These are phyloP conservation scores for Nanorana parkeri DNA, from an alignment of 2,113 vertebrate species.

Conservation along the genomic window DNA sequence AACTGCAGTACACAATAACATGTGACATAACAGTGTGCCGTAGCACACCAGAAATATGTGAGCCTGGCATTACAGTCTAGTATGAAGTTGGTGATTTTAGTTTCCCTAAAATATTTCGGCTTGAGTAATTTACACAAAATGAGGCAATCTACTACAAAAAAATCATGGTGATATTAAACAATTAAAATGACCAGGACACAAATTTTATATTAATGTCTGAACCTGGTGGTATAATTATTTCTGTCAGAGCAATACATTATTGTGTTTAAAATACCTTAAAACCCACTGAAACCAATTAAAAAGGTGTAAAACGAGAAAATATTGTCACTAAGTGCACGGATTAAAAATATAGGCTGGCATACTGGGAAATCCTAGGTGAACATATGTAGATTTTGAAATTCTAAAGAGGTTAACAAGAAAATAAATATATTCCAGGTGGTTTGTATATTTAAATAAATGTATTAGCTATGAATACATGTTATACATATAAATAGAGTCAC, in stretches of 20 bases:
- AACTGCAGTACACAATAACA: no score
- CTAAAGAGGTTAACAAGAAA: conserved; percentile 29
- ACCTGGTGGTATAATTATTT: conserved; percentile 39
- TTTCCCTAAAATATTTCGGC: neutral
- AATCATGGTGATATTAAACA: neutral
- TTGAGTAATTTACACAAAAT: neutral
- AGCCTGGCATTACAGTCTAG: neutral
- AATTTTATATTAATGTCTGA: conserved; percentile 39
- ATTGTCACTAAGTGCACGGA: conserved; percentile 40
- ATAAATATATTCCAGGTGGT: conserved; percentile 14
- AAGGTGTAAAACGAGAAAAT: conserved; percentile 42
- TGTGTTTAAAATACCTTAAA: conserved; percentile 34
- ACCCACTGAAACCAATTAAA: conserved; percentile 55
- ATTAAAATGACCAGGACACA: conserved; percentile 50
- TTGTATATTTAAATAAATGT: conserved; percentile 36
- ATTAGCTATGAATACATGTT: conserved; percentile 8
- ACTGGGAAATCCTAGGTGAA: conserved; percentile 35
- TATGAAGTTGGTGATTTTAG: neutral
- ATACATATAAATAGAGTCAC: neutral
- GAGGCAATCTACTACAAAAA: neutral
- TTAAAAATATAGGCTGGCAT: conserved; percentile 4
- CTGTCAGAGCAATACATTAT: conserved; percentile 35
- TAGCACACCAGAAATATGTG: neutral
- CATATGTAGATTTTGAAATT: conserved; percentile 44
- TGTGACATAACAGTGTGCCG: no score